Evolutionary conservation across 2,797 vertebrate species (phyloP).

Genomic region (Poliocrania exsul): DNA sequence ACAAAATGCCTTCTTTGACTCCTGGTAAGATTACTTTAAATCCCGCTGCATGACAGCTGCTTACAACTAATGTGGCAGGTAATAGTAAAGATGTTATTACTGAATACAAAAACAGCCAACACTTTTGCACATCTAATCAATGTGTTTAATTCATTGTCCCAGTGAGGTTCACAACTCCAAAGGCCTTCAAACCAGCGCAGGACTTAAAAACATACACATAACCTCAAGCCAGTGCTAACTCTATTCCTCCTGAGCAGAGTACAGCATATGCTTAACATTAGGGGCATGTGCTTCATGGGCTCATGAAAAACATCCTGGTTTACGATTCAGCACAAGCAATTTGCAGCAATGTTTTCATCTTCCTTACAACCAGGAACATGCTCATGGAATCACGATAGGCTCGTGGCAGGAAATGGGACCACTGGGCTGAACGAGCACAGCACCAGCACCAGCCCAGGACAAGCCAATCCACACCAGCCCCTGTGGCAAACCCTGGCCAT

Average conservation of each 20-base stretch:
- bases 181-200: neutral
- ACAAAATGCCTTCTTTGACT: neutral
- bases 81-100: neutral
- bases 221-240: neutral
- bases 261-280: slow-evolving; percentile 27
- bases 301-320: neutral
- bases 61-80: neutral
- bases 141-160: neutral
- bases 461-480: neutral
- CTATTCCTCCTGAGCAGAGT: neutral
- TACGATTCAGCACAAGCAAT: neutral
- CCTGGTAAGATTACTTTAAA: neutral
- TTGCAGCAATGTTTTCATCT: neutral
- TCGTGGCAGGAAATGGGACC: neutral
- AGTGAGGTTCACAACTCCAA: neutral
- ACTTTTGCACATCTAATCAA: slow-evolving; percentile 10
- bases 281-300: neutral
- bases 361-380: neutral
- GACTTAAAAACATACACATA: neutral
- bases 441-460: neutral
- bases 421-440: fast-evolving
- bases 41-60: neutral
- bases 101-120: neutral
- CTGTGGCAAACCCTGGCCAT: neutral
- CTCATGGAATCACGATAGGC: fast-evolving